These are phyloP conservation scores for Panonychus citri DNA, from an alignment of 1,140 invertebrate species.

Conservation along the genomic window DNA sequence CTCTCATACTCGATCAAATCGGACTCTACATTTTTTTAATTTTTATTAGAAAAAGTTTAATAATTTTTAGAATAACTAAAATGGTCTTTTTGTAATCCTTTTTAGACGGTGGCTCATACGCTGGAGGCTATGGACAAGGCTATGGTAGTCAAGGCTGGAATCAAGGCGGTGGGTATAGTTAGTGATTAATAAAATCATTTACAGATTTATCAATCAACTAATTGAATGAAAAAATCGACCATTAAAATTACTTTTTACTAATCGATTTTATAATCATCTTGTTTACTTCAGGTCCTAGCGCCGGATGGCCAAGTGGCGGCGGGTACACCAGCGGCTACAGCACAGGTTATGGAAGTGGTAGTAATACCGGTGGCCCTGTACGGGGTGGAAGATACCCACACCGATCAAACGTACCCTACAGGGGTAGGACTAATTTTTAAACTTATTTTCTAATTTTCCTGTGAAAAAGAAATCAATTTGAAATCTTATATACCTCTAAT, in stretches of 20 bases:
- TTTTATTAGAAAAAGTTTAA: neutral
- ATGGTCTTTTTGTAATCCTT: neutral
- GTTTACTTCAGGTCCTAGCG: neutral
- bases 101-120: neutral
- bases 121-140: neutral
- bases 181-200: neutral
- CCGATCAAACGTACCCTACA: constrained; percentile 3
- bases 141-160: neutral
- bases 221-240: too few species aligned
- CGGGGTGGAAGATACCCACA: constrained; percentile 3
- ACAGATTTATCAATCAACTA: neutral
- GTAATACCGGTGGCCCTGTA: neutral
- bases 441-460: too few species aligned
- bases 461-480: too few species aligned
- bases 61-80: neutral
- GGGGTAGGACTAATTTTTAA: neutral
- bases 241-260: neutral
- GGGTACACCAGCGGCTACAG: neutral
- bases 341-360: neutral
- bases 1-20: neutral
- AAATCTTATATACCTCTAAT: too few species aligned
- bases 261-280: too few species aligned
- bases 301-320: neutral
- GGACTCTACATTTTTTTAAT: neutral
- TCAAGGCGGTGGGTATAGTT: neutral